Evolutionary conservation across 2,888 invertebrate species (phyloP), one percentile per base, ranked within the genome.

Genomic region (Mesoligia furuncula): DNA sequence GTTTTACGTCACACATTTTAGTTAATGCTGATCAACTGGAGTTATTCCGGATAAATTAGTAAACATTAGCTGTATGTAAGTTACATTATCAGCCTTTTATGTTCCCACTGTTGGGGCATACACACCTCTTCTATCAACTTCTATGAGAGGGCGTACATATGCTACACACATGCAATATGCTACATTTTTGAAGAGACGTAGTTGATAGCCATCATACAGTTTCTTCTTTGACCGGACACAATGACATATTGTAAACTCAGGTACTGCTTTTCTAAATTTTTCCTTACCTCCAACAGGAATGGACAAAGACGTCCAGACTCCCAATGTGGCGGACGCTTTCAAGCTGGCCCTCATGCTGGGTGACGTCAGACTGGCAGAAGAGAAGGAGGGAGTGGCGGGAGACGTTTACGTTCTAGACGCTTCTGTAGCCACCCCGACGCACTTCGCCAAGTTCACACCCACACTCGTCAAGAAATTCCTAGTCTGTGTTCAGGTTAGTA

Each of bases 271-370:
- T 39, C 57, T 24, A 8, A 68, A 51, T 61, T 9, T 45, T 17
- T 6, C 31, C 13, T 20, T 45, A 54, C 73, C 42, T 39, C n/a
- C 69, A 67, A 9, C 90, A 97, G 97, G 98, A 81, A 90, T 98
- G 54, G 97, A 98, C 89, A 98, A 98, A 93, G 98, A 98, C 83
- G 94, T 97, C 36, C 97, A 97, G 75, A 97, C 98, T 0, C 98
- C 98, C 24, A 98, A 98, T 88, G 97, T 98, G 17, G 97, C 98
- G 9, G 98, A 98, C 86, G 98, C 98, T 61, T 98, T 98, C 98
- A 98, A 98, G 94, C 96, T 98, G 31, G 98, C 98, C 0, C 95
- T 98, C 27, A 99, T 99, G 98, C 97, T 98, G 89, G 98, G 98
- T 24, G 98, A 99, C 91, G 97, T 98, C 17, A 97, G 98, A 76